phyloP scores from a whole-genome alignment of 2,888 invertebrate genomes.

The Phanerotoma sp. region DNA sequence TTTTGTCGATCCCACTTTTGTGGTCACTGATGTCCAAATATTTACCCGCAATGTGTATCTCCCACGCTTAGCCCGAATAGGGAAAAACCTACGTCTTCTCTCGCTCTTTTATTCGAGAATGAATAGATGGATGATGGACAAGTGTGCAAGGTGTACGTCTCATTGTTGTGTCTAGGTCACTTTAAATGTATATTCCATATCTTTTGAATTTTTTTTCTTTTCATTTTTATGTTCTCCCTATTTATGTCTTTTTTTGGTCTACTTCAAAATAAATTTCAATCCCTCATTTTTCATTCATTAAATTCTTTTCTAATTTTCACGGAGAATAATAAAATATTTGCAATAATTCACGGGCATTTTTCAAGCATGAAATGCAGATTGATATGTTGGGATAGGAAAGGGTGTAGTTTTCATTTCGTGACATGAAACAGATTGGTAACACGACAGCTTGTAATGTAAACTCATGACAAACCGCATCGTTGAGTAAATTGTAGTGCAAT shows the following conservation, averaged over 20 bases:
- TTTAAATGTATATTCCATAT: background rate
- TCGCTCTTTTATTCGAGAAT: conserved; percentile 13
- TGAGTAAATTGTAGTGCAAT: background rate
- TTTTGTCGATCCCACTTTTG: conserved; percentile 35
- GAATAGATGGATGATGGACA: conserved; percentile 28
- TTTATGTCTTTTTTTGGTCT: background rate
- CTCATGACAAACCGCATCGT: background rate
- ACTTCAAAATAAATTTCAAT: background rate
- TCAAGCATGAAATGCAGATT: background rate
- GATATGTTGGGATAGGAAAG: background rate
- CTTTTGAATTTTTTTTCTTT: background rate
- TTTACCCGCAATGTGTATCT: conserved; percentile 49
- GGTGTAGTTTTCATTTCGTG: background rate
- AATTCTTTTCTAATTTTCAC: no score
- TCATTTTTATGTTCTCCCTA: background rate
- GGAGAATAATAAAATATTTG: background rate
- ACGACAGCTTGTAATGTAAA: conserved; percentile 1
- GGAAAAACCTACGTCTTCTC: conserved; percentile 3
- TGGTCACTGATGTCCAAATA: conserved; percentile 52
- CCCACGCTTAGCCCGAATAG: conserved; percentile 29
- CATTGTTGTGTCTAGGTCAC: background rate
- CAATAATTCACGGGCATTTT: background rate
- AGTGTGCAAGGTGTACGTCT: conserved; percentile 24
- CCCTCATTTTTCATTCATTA: no score
- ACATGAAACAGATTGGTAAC: background rate